Evolutionary conservation across 2,797 vertebrate species (phyloP).

Genomic region (Phyllotis vaccarum): DNA sequence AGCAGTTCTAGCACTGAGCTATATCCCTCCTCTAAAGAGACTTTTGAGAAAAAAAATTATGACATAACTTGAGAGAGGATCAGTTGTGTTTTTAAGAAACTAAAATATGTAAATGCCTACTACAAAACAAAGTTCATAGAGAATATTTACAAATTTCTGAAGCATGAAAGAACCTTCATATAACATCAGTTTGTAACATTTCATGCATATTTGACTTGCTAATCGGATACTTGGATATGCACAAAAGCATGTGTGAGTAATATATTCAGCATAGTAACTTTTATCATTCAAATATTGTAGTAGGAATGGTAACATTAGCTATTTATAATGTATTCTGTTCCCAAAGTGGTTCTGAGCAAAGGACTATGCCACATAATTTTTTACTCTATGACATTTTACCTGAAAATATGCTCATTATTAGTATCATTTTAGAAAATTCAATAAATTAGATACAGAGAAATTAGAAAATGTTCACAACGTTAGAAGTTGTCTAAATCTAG

Average conservation of each 20-base stretch:
- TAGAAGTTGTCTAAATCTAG: background rate
- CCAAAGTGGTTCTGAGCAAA: background rate
- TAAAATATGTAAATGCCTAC: background rate
- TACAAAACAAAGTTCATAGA: slow-evolving; percentile 31
- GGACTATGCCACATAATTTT: background rate
- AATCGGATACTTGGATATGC: background rate
- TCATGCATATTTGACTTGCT: background rate
- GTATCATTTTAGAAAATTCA: slow-evolving; percentile 11
- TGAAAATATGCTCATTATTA: background rate
- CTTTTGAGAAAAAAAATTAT: slow-evolving; percentile 19
- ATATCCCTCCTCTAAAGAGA: background rate
- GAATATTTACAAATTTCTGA: slow-evolving; percentile 45
- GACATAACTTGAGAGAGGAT: background rate
- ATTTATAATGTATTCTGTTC: background rate
- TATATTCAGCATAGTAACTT: slow-evolving; percentile 15
- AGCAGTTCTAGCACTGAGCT: background rate
- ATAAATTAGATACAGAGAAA: slow-evolving; percentile 21
- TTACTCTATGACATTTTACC: background rate
- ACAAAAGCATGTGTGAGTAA: background rate
- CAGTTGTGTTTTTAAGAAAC: background rate
- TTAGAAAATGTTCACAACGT: background rate
- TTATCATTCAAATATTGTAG: slow-evolving; percentile 1
- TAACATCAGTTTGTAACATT: slow-evolving; percentile 10
- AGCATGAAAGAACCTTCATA: background rate
- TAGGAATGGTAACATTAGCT: slow-evolving; percentile 15